Percentiles rank a stretch among this genome's conserved stretches.
Evolutionary conservation across 2,113 vertebrate species (phyloP).

Genomic region (Rhagologus leucostigma): DNA sequence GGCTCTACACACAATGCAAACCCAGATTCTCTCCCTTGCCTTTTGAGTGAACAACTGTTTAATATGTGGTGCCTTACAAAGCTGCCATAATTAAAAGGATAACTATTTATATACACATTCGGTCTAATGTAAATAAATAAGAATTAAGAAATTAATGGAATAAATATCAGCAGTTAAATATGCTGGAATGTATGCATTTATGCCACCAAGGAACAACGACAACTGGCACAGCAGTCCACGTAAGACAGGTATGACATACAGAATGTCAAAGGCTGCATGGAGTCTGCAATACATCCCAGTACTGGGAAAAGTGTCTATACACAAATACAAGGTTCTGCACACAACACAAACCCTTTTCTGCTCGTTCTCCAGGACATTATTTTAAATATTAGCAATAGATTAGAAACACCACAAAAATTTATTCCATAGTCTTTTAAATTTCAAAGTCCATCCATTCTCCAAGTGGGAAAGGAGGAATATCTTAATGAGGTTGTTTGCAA

Average conservation of each 20-base stretch:
- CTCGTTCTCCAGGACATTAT: not conserved
- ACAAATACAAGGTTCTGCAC: not conserved
- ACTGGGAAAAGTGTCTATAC: not conserved
- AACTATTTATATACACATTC: not conserved
- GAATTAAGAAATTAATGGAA: conserved; percentile 39
- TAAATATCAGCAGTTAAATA: conserved; percentile 10
- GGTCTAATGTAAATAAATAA: conserved; percentile 22
- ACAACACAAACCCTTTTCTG: not conserved
- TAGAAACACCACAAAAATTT: not conserved
- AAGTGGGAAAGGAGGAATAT: not conserved
- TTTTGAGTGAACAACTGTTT: conserved; percentile 48
- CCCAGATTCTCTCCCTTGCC: conserved; percentile 37
- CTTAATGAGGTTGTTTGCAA: not conserved
- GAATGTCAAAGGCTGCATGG: not conserved
- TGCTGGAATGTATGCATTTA: not conserved
- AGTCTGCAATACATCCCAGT: not conserved
- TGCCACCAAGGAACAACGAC: not conserved
- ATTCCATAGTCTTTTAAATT: not conserved
- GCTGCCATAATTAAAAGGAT: conserved; percentile 38
- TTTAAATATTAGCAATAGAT: not conserved
- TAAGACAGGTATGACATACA: not conserved
- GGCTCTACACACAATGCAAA: conserved; percentile 46
- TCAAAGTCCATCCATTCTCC: not conserved
- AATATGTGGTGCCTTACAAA: conserved; percentile 13
- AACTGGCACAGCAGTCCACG: not conserved